Percentiles rank a stretch among this genome's conserved stretches.
phyloP scores from a whole-genome alignment of 2,888 invertebrate genomes.

The Sinelater perroti region DNA sequence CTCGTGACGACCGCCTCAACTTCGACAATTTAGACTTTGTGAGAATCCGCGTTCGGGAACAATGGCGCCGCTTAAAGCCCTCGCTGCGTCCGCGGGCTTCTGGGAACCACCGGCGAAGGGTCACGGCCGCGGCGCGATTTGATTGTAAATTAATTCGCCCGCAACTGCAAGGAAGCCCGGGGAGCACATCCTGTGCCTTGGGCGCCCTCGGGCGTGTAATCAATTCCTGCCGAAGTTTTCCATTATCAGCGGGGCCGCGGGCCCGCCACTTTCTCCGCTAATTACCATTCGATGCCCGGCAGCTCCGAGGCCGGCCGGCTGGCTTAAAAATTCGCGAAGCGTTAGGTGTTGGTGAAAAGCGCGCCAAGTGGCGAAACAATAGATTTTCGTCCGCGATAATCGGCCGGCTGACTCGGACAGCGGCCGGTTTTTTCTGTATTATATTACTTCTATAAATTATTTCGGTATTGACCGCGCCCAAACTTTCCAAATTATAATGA shows the following conservation, averaged over 20 bases:
- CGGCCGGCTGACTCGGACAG: too few relatives aligned
- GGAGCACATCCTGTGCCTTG: constrained; percentile 6
- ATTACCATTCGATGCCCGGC: too few relatives aligned
- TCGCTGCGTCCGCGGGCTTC: too few relatives aligned
- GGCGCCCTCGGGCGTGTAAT: constrained; percentile 7
- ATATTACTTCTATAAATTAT: constrained; percentile 12
- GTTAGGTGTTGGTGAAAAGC: too few relatives aligned
- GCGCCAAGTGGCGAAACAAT: constrained; percentile 7
- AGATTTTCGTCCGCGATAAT: too few relatives aligned
- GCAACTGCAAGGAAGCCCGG: constrained; percentile 10
- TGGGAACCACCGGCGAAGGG: background rate
- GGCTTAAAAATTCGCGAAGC: too few relatives aligned
- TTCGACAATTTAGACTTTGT: too few relatives aligned
- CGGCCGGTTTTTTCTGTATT: constrained; percentile 9
- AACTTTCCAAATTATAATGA: constrained; percentile 40
- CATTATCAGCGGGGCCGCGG: background rate
- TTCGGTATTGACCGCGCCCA: constrained; percentile 19
- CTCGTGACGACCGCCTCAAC: too few relatives aligned
- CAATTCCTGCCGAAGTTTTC: background rate
- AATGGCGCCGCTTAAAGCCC: too few relatives aligned
- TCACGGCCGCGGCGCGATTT: background rate
- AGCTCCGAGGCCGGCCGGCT: too few relatives aligned
- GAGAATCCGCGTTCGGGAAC: too few relatives aligned
- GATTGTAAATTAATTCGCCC: constrained; percentile 1
- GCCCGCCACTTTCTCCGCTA: too few relatives aligned